phyloP scores from a whole-genome alignment of 2,113 vertebrate species.

The Dromaius novaehollandiae region DNA sequence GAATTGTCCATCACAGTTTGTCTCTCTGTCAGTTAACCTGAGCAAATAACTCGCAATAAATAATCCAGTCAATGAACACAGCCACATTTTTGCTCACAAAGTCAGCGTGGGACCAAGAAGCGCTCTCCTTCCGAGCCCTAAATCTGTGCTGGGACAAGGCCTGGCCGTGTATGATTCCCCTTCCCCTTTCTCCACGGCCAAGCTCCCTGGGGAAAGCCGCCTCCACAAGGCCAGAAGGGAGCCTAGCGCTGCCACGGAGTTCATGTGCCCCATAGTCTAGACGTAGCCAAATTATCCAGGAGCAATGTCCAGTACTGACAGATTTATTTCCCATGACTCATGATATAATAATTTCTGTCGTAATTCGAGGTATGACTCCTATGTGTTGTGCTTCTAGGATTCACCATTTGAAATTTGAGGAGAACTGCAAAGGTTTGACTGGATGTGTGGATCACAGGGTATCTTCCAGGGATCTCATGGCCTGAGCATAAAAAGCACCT shows the following conservation, averaged over 20 bases:
- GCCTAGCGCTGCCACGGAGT: background rate
- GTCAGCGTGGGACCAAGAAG: background rate
- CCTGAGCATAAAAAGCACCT: background rate
- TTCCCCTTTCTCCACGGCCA: accelerated
- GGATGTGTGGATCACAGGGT: background rate
- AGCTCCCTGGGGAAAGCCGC: background rate
- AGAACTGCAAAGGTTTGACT: background rate
- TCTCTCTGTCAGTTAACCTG: background rate
- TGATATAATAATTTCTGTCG: background rate
- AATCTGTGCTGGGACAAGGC: background rate
- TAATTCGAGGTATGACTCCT: background rate
- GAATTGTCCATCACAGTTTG: background rate
- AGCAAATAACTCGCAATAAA: background rate
- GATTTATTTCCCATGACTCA: conserved; percentile 59
- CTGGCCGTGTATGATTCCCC: background rate
- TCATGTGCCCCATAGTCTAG: background rate
- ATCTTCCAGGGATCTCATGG: background rate
- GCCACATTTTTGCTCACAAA: background rate
- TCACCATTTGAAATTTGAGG: conserved; percentile 34
- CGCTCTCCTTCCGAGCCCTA: background rate
- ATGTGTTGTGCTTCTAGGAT: background rate
- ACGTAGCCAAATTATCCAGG: background rate
- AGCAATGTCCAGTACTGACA: conserved; percentile 6
- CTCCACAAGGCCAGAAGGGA: background rate
- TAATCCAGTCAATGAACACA: background rate